phyloP scores from a whole-genome alignment of 2,888 invertebrate species.

The Eupithecia pulchellata region DNA sequence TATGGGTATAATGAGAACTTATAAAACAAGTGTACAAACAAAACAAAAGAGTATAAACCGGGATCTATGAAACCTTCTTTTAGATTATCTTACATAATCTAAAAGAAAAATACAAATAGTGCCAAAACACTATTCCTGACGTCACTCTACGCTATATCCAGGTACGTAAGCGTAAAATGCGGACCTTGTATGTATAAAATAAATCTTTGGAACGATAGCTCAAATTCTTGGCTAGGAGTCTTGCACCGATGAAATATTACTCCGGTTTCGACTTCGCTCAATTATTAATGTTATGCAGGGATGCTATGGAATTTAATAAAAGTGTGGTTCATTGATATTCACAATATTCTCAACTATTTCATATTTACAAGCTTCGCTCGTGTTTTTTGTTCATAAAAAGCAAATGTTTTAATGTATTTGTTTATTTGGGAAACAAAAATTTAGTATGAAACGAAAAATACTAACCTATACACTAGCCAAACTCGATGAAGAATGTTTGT shows the following conservation, averaged over 20 bases:
- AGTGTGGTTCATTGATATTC: background rate
- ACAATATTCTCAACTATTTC: background rate
- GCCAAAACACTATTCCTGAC: too few species aligned
- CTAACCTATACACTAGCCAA: too few species aligned
- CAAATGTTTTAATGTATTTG: too few species aligned
- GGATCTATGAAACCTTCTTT: too few species aligned
- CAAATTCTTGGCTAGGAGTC: slow-evolving; percentile 22
- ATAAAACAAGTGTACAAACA: too few species aligned
- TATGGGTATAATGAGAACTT: too few species aligned
- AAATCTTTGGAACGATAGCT: slow-evolving; percentile 12
- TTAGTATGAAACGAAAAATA: too few species aligned
- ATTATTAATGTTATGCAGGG: slow-evolving; percentile 17
- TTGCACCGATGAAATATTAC: slow-evolving; percentile 19
- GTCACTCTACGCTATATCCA: background rate
- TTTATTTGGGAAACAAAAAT: too few species aligned
- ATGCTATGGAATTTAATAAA: slow-evolving; percentile 9
- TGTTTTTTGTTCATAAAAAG: background rate
- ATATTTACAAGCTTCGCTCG: background rate
- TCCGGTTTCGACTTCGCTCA: slow-evolving; percentile 15
- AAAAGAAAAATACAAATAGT: too few species aligned
- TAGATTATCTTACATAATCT: too few species aligned
- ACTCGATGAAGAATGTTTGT: too few species aligned
- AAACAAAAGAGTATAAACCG: too few species aligned
- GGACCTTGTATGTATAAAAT: background rate
- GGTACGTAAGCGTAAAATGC: background rate